Base-by-base conservation (phyloP, 2,113 vertebrate species). In the Panthera tigris region DNA sequence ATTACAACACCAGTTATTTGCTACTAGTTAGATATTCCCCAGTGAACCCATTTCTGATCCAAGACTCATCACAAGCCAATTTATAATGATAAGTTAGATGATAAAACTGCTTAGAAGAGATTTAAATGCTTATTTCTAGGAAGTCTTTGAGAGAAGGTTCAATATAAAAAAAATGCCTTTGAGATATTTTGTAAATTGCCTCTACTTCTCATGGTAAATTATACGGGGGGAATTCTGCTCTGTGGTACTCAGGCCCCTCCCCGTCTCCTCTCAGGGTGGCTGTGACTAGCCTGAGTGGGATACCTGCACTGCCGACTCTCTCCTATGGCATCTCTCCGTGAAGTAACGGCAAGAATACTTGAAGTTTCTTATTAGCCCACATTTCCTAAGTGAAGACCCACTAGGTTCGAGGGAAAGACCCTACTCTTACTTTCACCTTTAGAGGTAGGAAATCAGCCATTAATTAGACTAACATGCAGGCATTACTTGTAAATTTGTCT, bases 401-500 rank as follows among this genome's bases (percentile, higher is more conserved):
- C 25, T 71, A 91, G 27, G 74, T 76, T 94, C 90, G 78, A 92
- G 83, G 65, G 79, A 94, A 74, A 81, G 65, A 21, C 29, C 90
- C 21, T 84, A 73, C 21, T 83, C 88, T 90, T 45, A 89, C 79
- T 97, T 95, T 97, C 50, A 94, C 91, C 93, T 97, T 97, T 78
- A 74, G 21, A 91, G 88, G 85, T 90, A 86, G 80, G 61, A 97
- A 93, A 94, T 97, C 68, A 95, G 45, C 65, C 91, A 96, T 97
- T 96, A 92, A 92, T 97, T 96, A 97, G 84, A 95, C 84, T 84
- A 36, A 95, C 93, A 94, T 71, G 45, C 71, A 92, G 71, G 76
- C 57, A 74, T 73, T 92, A 76, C 90, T 95, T 95, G 84, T 85
- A 97, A 94, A 93, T 79, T 91, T 3, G 13, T 97, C 73, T 88